A percentile compares a stretch with the other conserved stretches of the same genome.
Conservation (phyloP, 2,888 invertebrate species). For the Leucozona laternaria region DNA sequence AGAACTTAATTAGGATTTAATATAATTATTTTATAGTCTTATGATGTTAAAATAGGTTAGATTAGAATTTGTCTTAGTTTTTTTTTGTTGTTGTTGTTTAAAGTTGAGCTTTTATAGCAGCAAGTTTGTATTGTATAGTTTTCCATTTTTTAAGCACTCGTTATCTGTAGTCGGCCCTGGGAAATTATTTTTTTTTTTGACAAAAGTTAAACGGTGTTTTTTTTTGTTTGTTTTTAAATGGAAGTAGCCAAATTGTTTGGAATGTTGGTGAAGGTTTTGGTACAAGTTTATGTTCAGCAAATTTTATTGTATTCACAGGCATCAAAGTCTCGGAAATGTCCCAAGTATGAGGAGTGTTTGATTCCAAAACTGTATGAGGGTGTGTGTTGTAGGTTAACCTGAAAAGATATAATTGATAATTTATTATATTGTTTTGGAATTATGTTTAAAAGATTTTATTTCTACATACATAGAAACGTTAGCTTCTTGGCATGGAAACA, state of each 20-base stretch:
- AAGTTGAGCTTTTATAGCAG: slow-evolving; percentile 60
- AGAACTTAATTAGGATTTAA: slow-evolving; percentile 52
- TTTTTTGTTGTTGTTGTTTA: slow-evolving; percentile 4
- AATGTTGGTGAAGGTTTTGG: slow-evolving; percentile 40
- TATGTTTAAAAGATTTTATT: not conserved
- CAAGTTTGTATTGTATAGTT: slow-evolving; percentile 15
- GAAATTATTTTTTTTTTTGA: not conserved
- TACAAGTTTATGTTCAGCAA: slow-evolving; percentile 77
- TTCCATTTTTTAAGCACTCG: slow-evolving; percentile 24
- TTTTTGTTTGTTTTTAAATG: slow-evolving; percentile 1
- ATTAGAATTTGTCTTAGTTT: slow-evolving; percentile 56
- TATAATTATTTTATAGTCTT: slow-evolving; percentile 34
- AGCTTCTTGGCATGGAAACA: too few relatives aligned
- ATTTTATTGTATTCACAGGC: slow-evolving; percentile 81
- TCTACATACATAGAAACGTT: too few relatives aligned
- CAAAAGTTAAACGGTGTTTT: not conserved
- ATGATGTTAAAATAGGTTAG: slow-evolving; percentile 60
- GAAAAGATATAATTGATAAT: slow-evolving; percentile 77
- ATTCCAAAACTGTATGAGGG: slow-evolving; percentile 93
- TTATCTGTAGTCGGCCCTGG: not conserved
- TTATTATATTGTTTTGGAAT: not conserved
- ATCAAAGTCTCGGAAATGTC: slow-evolving; percentile 83
- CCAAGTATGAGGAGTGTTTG: slow-evolving; percentile 91
- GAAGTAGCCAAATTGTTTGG: slow-evolving; percentile 40
- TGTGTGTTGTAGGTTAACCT: slow-evolving; percentile 87